Percentiles rank a stretch among this genome's conserved stretches.
phyloP scores from a whole-genome alignment of 2,888 invertebrate genomes.

The Auanema freiburgensis region DNA sequence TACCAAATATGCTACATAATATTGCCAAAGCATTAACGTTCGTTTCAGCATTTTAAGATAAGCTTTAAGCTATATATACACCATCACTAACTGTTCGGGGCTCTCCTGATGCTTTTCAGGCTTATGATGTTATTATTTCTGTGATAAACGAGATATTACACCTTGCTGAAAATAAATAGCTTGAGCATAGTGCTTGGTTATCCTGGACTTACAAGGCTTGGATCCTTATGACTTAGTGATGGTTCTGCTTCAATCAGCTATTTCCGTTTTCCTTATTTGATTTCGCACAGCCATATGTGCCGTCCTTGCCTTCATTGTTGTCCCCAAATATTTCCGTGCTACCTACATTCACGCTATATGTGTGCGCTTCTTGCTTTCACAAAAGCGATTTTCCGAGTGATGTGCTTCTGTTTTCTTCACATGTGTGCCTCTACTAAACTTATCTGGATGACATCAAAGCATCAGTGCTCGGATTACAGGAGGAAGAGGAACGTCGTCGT shows the following conservation, averaged over 20 bases:
- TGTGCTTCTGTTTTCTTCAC: conserved; percentile 4
- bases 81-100: too few species aligned
- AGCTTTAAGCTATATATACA: too few species aligned
- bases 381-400: conserved; percentile 3
- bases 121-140: too few species aligned
- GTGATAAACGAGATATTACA: too few species aligned
- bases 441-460: neutral
- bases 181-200: too few species aligned
- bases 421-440: neutral
- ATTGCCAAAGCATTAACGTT: too few species aligned
- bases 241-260: neutral
- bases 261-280: neutral
- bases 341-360: neutral
- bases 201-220: too few species aligned
- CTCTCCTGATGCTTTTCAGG: too few species aligned
- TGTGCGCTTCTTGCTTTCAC: conserved; percentile 6
- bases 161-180: too few species aligned
- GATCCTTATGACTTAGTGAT: too few species aligned
- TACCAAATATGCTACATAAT: too few species aligned
- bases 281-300: neutral
- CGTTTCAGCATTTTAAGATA: too few species aligned
- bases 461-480: conserved; percentile 49
- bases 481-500: conserved; percentile 62
- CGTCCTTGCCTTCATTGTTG: neutral
- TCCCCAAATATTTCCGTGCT: neutral